These are phyloP conservation scores for Edolisoma coerulescens DNA, from an alignment of 2,113 vertebrate genomes.

Conservation along the genomic window DNA sequence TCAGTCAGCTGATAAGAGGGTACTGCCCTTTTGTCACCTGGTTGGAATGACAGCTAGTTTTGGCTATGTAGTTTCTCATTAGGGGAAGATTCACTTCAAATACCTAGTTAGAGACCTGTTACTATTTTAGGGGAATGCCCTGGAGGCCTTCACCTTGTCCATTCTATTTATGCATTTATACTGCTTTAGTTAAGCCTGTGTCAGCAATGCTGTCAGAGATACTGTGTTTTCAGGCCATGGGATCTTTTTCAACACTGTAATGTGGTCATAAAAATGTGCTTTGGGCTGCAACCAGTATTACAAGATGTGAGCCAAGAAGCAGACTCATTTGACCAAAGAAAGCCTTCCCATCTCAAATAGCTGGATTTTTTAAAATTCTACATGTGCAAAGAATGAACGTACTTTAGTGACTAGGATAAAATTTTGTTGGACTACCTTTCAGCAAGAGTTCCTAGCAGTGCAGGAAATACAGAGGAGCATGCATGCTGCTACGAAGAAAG, in stretches of 20 bases:
- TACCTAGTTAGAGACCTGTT: background rate
- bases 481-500: background rate
- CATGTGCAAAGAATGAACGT: background rate
- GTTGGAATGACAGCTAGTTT: background rate
- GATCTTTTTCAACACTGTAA: constrained; percentile 40
- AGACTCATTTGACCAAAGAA: constrained; percentile 56
- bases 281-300: constrained; percentile 58
- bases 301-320: constrained; percentile 38
- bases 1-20: background rate
- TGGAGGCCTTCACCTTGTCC: background rate
- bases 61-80: background rate
- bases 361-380: background rate
- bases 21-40: background rate
- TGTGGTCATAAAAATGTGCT: constrained; percentile 41
- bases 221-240: background rate
- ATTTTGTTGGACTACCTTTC: constrained; percentile 1
- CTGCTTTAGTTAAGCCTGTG: constrained; percentile 46
- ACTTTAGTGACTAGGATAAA: background rate
- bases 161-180: constrained; percentile 51
- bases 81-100: background rate
- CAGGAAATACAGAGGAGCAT: background rate
- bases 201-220: background rate
- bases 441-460: background rate
- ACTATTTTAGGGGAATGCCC: constrained; percentile 9
- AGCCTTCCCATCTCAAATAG: background rate